These are phyloP conservation scores for Labeo rohita DNA, from an alignment of 2,113 vertebrate genomes.

Conservation along the genomic window DNA sequence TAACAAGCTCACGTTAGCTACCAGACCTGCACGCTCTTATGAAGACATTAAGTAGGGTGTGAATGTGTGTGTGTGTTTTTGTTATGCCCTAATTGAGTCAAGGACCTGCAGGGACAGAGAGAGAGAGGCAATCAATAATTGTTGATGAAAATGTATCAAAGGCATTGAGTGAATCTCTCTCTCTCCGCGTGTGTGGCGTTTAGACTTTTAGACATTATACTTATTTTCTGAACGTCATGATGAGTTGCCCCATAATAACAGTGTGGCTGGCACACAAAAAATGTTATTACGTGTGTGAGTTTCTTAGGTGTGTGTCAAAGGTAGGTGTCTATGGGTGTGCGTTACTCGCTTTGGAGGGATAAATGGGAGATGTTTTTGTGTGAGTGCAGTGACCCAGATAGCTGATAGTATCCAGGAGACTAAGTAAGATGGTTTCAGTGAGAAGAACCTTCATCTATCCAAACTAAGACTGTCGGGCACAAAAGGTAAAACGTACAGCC, in stretches of 20 bases:
- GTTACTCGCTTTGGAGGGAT: not conserved
- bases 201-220: constrained; percentile 20
- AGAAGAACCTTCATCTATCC: constrained; percentile 20
- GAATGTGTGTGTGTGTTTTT: constrained; percentile 31
- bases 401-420: constrained; percentile 29
- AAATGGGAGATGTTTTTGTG: constrained; percentile 1
- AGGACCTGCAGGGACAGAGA: constrained; percentile 36
- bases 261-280: not conserved
- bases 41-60: constrained; percentile 41
- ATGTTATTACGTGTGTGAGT: not conserved
- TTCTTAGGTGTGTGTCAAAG: not conserved
- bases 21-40: constrained; percentile 20
- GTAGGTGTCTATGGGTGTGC: not conserved
- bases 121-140: constrained; percentile 45
- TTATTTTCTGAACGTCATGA: not conserved
- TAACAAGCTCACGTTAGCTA: constrained; percentile 36
- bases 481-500: constrained; percentile 16
- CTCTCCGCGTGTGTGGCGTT: constrained; percentile 18
- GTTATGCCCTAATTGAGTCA: constrained; percentile 45
- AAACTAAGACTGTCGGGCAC: constrained; percentile 14
- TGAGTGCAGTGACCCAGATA: constrained; percentile 42
- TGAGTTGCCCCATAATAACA: constrained; percentile 22
- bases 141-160: constrained; percentile 51
- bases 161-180: constrained; percentile 16
- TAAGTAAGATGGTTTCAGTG: constrained; percentile 35